These are phyloP conservation scores for Timandra comae DNA, from an alignment of 2,888 invertebrate genomes.

Conservation along the genomic window DNA sequence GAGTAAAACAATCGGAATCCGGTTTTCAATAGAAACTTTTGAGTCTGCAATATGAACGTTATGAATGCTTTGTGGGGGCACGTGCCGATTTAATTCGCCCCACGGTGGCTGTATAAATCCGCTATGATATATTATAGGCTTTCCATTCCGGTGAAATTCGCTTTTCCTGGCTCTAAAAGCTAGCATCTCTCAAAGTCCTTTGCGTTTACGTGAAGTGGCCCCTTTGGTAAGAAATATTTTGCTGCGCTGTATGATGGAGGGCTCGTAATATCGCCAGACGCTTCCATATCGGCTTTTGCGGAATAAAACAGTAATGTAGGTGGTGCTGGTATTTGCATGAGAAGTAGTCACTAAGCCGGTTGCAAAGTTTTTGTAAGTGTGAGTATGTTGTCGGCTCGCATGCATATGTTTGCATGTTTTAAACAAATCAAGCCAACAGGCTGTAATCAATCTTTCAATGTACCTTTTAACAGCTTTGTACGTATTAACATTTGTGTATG, in stretches of 20 bases:
- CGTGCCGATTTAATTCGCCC: conserved; percentile 22
- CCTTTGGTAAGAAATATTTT: conserved; percentile 41
- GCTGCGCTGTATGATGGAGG: conserved; percentile 35
- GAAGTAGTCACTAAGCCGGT: conserved; percentile 20
- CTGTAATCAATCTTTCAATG: neutral
- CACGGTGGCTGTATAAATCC: conserved; percentile 19
- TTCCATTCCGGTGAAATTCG: conserved; percentile 25
- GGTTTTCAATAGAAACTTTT: too few relatives aligned
- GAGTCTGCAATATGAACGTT: too few relatives aligned
- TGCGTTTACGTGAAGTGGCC: conserved; percentile 36
- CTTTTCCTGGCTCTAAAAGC: conserved; percentile 29
- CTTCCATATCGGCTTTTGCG: conserved; percentile 34
- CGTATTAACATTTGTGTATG: too few relatives aligned
- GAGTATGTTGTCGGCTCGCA: conserved; percentile 5
- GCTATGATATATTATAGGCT: conserved; percentile 20
- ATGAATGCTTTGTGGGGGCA: conserved; percentile 6
- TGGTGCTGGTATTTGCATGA: conserved; percentile 27
- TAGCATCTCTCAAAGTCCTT: conserved; percentile 36
- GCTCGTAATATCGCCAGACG: conserved; percentile 37
- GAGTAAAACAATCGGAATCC: too few relatives aligned
- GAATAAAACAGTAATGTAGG: conserved; percentile 25
- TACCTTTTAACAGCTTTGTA: too few relatives aligned
- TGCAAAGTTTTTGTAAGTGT: conserved; percentile 19
- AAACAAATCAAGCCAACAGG: neutral
- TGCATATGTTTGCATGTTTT: conserved; percentile 1